Evolutionary conservation across 2,888 invertebrate species (phyloP).

Genomic region (Biston stratarius): DNA sequence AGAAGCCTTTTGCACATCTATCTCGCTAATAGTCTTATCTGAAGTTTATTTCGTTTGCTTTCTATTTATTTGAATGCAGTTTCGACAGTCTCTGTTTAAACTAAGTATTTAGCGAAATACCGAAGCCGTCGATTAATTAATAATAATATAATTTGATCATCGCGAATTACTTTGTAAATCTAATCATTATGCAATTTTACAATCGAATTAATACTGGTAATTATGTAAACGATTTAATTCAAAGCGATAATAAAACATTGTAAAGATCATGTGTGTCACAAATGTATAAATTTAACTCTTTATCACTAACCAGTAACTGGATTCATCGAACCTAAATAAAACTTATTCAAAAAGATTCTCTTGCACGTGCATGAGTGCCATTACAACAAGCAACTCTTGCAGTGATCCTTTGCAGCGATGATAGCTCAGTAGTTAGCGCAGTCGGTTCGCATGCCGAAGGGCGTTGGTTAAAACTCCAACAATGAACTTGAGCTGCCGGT

Average conservation of each 20-base stretch:
- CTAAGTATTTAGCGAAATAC: background rate
- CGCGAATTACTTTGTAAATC: background rate
- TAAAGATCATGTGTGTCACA: conserved; percentile 5
- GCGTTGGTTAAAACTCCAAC: no score
- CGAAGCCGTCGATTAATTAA: background rate
- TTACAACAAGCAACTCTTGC: conserved; percentile 14
- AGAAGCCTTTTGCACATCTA: conserved; percentile 3
- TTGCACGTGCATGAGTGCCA: conserved; percentile 15
- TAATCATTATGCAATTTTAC: conserved; percentile 5
- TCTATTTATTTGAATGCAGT: background rate
- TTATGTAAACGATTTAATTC: conserved; percentile 4
- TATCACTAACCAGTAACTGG: background rate
- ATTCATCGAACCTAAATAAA: conserved; percentile 23
- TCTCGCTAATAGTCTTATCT: background rate
- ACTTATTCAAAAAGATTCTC: conserved; percentile 6
- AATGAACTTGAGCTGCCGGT: no score
- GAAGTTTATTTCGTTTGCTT: conserved; percentile 3
- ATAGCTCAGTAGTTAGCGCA: no score
- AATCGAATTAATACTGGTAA: conserved; percentile 2
- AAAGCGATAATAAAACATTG: conserved; percentile 3
- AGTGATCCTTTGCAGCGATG: no score
- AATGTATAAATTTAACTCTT: conserved; percentile 13
- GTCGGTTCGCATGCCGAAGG: no score
- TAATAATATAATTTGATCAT: background rate
- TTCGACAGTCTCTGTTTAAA: background rate